A percentile compares a stretch with the other conserved stretches of the same genome.
phyloP scores from a whole-genome alignment of 2,888 invertebrate species.

The Drosophila eohydei region DNA sequence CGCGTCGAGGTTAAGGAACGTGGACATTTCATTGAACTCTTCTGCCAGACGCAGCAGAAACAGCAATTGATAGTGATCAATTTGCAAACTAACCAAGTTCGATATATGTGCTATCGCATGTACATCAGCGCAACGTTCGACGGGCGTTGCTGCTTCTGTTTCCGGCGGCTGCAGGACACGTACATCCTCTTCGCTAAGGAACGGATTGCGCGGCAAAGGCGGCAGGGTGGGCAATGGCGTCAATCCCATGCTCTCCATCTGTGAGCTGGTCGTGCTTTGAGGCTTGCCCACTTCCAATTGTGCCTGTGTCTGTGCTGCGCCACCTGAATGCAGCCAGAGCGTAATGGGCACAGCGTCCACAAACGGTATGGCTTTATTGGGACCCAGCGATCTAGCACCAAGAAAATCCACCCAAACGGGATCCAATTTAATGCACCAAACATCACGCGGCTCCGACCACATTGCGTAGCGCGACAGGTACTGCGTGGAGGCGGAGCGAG shows the following conservation, averaged over 20 bases:
- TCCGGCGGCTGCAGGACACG: conserved; percentile 49
- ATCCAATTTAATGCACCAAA: conserved; percentile 95
- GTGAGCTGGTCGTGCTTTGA: conserved; percentile 54
- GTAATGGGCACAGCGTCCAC: conserved; percentile 94
- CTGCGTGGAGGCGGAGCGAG: conserved; percentile 80
- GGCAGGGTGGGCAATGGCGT: conserved; percentile 61
- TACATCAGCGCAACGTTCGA: conserved; percentile 87
- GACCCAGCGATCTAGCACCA: conserved; percentile 91
- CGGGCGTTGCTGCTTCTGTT: conserved; percentile 85
- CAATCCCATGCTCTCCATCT: conserved; percentile 70
- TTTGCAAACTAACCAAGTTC: conserved; percentile 93
- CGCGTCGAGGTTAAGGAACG: conserved; percentile 92
- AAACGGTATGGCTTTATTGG: conserved; percentile 91
- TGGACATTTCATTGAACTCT: conserved; percentile 91
- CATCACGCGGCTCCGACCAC: conserved; percentile 94
- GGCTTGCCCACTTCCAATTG: conserved; percentile 58
- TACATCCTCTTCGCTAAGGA: conserved; percentile 80
- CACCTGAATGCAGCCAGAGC: conserved; percentile 89
- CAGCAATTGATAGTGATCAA: conserved; percentile 97
- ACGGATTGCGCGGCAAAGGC: conserved; percentile 80
- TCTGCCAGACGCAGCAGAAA: conserved; percentile 94
- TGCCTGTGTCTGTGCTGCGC: conserved; percentile 74
- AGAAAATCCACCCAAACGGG: conserved; percentile 97
- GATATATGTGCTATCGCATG: conserved; percentile 93
- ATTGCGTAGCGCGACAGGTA: conserved; percentile 86